These are phyloP conservation scores for Larimichthys crocea DNA, from an alignment of 2,113 vertebrate species.

Conservation along the genomic window DNA sequence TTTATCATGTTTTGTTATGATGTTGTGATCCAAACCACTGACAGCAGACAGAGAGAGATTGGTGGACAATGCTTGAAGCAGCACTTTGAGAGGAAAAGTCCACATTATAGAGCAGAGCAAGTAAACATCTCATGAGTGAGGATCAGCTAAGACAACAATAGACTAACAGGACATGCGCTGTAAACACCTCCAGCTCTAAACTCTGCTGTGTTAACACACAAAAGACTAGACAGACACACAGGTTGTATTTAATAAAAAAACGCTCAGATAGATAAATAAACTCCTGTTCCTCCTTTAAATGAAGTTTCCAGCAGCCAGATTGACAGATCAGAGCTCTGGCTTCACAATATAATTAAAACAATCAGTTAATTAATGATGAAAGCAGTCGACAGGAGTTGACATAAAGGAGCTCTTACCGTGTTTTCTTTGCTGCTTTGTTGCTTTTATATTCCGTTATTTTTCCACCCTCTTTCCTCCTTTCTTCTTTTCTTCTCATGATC, in stretches of 20 bases:
- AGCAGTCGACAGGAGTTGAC: not conserved
- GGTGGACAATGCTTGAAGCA: not conserved
- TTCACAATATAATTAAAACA: not conserved
- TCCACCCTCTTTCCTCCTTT: not conserved
- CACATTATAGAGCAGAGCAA: not conserved
- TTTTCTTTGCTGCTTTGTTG: not conserved
- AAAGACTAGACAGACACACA: slow-evolving; percentile 45
- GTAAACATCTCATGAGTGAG: slow-evolving; percentile 20
- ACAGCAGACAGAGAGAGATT: slow-evolving; percentile 19
- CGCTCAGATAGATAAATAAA: no score
- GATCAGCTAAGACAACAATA: slow-evolving; percentile 29
- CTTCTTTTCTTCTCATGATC: not conserved
- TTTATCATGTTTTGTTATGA: slow-evolving; percentile 42
- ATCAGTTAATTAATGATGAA: not conserved
- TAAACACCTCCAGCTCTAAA: slow-evolving; percentile 29
- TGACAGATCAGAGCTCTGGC: not conserved
- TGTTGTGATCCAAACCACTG: slow-evolving; percentile 40
- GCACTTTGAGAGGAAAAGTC: slow-evolving; percentile 15
- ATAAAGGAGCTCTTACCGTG: slow-evolving; percentile 66
- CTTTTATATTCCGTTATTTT: slow-evolving; percentile 67
- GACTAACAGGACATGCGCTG: slow-evolving; percentile 3
- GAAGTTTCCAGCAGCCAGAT: not conserved
- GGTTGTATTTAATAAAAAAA: not conserved
- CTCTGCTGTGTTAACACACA: slow-evolving; percentile 48
- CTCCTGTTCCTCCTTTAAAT: not conserved